Evolutionary conservation across 2,113 vertebrate genomes (phyloP).

Genomic region (Notarius quadriscutis): DNA sequence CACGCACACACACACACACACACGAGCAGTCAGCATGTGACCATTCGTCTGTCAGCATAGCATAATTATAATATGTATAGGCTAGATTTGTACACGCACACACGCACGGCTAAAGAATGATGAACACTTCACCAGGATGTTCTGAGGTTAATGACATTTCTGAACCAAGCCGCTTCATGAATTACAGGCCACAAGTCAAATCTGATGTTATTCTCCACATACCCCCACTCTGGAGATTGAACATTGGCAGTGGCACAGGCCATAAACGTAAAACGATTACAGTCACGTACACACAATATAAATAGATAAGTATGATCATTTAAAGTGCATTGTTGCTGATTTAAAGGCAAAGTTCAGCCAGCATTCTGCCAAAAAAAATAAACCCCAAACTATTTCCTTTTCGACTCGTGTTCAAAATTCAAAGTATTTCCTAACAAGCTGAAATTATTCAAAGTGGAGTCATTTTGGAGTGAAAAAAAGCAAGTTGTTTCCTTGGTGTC

Average conservation of each 20-base stretch:
- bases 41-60: background rate
- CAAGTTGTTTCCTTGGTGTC: background rate
- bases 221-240: background rate
- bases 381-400: background rate
- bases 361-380: no score
- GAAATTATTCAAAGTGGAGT: background rate
- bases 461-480: background rate
- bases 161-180: background rate
- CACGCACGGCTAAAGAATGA: constrained; percentile 1
- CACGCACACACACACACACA: constrained; percentile 35
- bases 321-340: background rate
- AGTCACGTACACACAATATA: background rate
- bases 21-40: constrained; percentile 10
- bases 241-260: background rate
- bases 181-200: background rate
- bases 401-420: background rate
- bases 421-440: background rate
- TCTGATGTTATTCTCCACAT: background rate
- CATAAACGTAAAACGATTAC: background rate
- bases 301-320: background rate
- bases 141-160: constrained; percentile 19
- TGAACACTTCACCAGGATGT: constrained; percentile 1
- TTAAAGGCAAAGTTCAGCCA: background rate
- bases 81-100: background rate
- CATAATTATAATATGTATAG: constrained; percentile 2